Base-by-base conservation (phyloP, 2,113 vertebrate species). In the Murina feae region DNA sequence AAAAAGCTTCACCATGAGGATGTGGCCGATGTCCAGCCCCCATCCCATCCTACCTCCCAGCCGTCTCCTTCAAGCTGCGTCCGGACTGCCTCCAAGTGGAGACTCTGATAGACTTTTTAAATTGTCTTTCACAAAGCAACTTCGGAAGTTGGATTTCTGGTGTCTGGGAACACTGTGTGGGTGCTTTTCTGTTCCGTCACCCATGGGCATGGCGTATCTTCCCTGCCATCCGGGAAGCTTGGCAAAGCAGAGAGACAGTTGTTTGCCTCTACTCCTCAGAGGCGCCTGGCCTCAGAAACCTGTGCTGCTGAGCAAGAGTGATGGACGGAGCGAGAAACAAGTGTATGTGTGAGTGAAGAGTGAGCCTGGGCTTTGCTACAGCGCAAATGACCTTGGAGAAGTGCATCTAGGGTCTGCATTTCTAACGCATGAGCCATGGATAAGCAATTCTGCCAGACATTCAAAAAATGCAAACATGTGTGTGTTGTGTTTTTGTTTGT, bases 1-100 rank as follows among this genome's bases (percentile, higher is more conserved):
- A 2, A 5, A 2, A 5, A 47, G 42, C 44, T 10, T 5, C 28
- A 5, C 16, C 0, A 0, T 0, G 89, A 35, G 47, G 6, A 6
- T 0, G 10, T 0, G 0, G 23, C 37, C 2, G 23, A 5, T 0
- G 2, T 5, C 14, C 11, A 17, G 12, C 9, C 9, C 9, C 58
- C 58, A 60, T 60, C 58, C 37, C 32, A 1, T 1, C 9, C 28
- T 20, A 0, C 60, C 13, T 10, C n/a, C 44, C 30, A 4, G 71
- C 30, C 37, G 17, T 49, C 90, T 58, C 55, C 72, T 55, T 58
- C 58, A 53, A 47, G 60, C 71, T 86, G 60, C 78, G 35, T 51
- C 25, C 13, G 1, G 28, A 16, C 14, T 17, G 66, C 39, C 75
- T 86, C n/a, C 30, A 18, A 44, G 5, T 30, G 47, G 75, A 63